A percentile compares a stretch with the other conserved stretches of the same genome.
These are phyloP conservation scores for Cheilosia variabilis DNA, from an alignment of 2,888 invertebrate genomes.

Conservation along the genomic window DNA sequence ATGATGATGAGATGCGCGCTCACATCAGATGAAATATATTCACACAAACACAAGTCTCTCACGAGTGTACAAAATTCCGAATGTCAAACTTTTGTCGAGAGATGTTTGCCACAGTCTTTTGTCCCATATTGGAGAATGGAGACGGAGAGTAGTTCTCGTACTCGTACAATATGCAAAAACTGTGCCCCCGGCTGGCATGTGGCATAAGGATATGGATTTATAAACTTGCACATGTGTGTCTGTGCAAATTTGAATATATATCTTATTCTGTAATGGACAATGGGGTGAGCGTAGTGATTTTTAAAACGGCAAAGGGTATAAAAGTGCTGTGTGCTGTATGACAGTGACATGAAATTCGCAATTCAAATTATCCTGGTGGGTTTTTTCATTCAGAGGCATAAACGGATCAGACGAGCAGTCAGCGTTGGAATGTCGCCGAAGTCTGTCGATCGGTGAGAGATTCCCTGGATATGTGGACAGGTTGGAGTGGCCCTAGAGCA, in stretches of 20 bases:
- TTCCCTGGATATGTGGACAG: conserved; percentile 42
- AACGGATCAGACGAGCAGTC: conserved; percentile 6
- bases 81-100: conserved; percentile 55
- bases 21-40: neutral
- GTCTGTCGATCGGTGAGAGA: conserved; percentile 64
- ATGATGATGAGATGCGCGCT: conserved; percentile 28
- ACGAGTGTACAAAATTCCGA: conserved; percentile 49
- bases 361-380: conserved; percentile 80
- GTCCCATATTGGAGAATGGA: conserved; percentile 51
- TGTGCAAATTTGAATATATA: conserved; percentile 69
- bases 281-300: conserved; percentile 41
- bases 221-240: conserved; percentile 65
- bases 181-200: conserved; percentile 6
- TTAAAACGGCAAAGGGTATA: conserved; percentile 11
- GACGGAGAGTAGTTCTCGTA: conserved; percentile 8
- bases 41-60: conserved; percentile 18
- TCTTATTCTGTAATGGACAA: conserved; percentile 59
- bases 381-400: conserved; percentile 58
- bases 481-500: conserved; percentile 46
- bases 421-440: conserved; percentile 38
- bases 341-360: conserved; percentile 79
- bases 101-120: conserved; percentile 43
- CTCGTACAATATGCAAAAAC: conserved; percentile 63
- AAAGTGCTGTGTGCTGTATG: conserved; percentile 62
- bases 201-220: conserved; percentile 55